These are phyloP conservation scores for Selenia dentaria DNA, from an alignment of 2,888 invertebrate species.

Conservation along the genomic window DNA sequence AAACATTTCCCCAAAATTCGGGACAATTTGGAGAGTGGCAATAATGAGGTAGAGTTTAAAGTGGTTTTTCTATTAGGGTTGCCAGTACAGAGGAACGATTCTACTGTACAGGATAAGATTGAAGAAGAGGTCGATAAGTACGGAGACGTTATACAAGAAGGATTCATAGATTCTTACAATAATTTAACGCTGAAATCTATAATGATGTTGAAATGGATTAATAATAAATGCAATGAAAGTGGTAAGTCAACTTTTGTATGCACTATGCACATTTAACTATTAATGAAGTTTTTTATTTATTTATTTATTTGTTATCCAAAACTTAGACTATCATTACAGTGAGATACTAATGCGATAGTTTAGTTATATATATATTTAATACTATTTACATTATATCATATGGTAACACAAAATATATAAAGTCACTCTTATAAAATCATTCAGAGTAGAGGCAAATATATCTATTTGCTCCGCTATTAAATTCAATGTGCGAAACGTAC, in stretches of 20 bases:
- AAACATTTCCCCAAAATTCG: constrained; percentile 48
- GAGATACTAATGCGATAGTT: too few relatives aligned
- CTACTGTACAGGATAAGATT: constrained; percentile 86
- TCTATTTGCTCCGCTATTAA: too few relatives aligned
- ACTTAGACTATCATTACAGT: too few relatives aligned
- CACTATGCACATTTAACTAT: too few relatives aligned
- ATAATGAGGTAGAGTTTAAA: constrained; percentile 57
- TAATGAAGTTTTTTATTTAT: too few relatives aligned
- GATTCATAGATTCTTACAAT: constrained; percentile 93
- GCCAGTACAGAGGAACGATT: constrained; percentile 81
- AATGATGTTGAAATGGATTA: constrained; percentile 93
- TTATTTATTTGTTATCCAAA: too few relatives aligned
- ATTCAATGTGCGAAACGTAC: too few relatives aligned
- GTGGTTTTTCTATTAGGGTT: constrained; percentile 85
- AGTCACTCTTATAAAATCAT: too few relatives aligned
- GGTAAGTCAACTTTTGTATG: constrained; percentile 69
- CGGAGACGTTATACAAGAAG: constrained; percentile 93
- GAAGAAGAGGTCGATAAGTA: constrained; percentile 87
- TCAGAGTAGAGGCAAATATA: too few relatives aligned
- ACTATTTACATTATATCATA: too few relatives aligned
- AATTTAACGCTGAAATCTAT: constrained; percentile 94
- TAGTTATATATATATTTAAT: too few relatives aligned
- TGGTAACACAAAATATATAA: too few relatives aligned
- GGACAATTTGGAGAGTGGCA: constrained; percentile 33
- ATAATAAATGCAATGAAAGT: constrained; percentile 85